Evolutionary conservation across 1,140 invertebrate species (phyloP).

Genomic region (Orussus abietinus): DNA sequence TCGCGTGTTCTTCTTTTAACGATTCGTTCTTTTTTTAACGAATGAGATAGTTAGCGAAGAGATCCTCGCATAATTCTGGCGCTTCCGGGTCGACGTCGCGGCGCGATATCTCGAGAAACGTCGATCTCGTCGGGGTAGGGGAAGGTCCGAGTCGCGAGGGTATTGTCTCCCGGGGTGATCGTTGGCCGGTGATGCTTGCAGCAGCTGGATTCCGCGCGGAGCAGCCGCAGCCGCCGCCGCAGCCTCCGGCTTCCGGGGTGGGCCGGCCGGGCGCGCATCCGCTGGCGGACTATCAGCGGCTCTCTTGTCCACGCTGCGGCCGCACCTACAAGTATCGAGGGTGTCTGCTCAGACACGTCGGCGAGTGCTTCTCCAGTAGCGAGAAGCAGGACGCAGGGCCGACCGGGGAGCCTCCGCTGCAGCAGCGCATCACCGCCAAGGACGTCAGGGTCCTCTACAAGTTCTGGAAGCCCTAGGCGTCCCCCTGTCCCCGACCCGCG

Average conservation of each 20-base stretch:
- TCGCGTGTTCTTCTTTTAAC: no score
- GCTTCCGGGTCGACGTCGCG: no score
- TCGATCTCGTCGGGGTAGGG: no score
- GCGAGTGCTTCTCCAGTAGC: slow-evolving; percentile 39
- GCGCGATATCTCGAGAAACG: no score
- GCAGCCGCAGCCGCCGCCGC: slow-evolving; percentile 24
- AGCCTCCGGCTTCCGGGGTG: slow-evolving; percentile 7
- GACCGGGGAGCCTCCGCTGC: slow-evolving; percentile 17
- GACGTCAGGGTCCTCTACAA: slow-evolving; percentile 38
- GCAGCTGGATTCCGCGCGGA: slow-evolving; percentile 27
- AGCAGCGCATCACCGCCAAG: slow-evolving; percentile 27
- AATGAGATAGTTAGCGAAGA: no score
- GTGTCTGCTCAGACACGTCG: slow-evolving; percentile 43
- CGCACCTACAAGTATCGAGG: slow-evolving; percentile 48
- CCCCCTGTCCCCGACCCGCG: slow-evolving; percentile 19
- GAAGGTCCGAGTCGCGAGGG: no score
- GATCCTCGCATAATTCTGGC: no score
- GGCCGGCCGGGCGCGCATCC: slow-evolving; percentile 21
- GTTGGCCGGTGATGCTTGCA: slow-evolving; percentile 39
- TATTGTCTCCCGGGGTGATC: slow-evolving; percentile 23
- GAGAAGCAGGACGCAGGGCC: slow-evolving; percentile 32
- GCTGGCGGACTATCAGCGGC: slow-evolving; percentile 41
- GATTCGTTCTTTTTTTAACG: no score
- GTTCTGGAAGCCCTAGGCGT: slow-evolving; percentile 37
- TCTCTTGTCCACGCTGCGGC: slow-evolving; percentile 43